A percentile compares a stretch with the other conserved stretches of the same genome.
These are phyloP conservation scores for Pachycephala philippinensis DNA, from an alignment of 2,113 vertebrate genomes.

Conservation along the genomic window DNA sequence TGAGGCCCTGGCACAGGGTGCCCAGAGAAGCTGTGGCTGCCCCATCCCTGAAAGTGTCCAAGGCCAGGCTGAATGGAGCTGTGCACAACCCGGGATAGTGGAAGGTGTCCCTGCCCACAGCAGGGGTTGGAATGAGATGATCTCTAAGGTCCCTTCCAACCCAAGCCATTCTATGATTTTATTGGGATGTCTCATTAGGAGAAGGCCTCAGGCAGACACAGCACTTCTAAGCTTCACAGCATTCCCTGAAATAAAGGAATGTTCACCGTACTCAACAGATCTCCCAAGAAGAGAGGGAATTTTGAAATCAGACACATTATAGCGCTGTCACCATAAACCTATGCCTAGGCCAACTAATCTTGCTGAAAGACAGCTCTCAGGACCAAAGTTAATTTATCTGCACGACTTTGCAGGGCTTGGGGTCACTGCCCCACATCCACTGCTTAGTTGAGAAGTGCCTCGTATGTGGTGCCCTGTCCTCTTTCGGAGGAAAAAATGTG, in stretches of 20 bases:
- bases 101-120: background rate
- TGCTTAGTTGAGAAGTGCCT: background rate
- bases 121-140: background rate
- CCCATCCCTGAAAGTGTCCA: background rate
- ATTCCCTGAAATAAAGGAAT: background rate
- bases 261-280: background rate
- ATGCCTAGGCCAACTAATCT: background rate
- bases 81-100: rapidly evolving
- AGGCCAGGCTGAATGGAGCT: background rate
- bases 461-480: background rate
- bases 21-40: background rate
- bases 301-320: background rate
- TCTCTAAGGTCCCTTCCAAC: background rate
- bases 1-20: background rate
- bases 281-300: background rate
- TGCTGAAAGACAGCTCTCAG: background rate
- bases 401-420: background rate
- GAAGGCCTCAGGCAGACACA: background rate
- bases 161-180: background rate
- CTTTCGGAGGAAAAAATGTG: background rate
- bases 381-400: background rate
- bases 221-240: background rate
- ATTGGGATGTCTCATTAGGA: background rate
- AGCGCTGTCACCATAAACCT: background rate
- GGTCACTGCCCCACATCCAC: background rate